Conservation (phyloP, 1,140 invertebrate genomes). For the Chironomus striatipennis region DNA sequence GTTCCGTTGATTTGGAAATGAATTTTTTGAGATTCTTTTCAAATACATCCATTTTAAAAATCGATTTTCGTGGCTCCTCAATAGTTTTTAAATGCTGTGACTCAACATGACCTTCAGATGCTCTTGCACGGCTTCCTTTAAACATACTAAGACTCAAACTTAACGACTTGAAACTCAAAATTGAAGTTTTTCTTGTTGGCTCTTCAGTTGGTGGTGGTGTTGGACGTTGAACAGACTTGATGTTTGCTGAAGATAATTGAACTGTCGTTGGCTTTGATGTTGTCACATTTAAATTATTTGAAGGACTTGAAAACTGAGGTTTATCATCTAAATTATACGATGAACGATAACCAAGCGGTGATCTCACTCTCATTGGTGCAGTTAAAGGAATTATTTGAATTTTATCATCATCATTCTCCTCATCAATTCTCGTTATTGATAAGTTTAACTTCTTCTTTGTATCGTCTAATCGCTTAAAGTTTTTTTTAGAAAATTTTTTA, state of each 20-base stretch:
- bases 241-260: neutral
- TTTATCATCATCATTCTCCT: neutral
- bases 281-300: neutral
- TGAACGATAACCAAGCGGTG: neutral
- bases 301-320: neutral
- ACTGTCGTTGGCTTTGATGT: neutral
- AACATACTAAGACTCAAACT: neutral
- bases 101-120: neutral
- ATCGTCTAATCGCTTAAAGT: constrained; percentile 4
- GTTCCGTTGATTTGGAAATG: neutral
- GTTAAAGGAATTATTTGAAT: constrained; percentile 10
- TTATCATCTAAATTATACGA: neutral
- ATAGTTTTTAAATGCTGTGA: neutral
- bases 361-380: neutral
- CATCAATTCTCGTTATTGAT: constrained; percentile 11
- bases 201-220: neutral
- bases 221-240: neutral
- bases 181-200: neutral
- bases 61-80: neutral
- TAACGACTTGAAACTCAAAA: neutral
- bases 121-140: neutral
- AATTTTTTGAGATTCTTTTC: constrained; percentile 10
- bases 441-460: constrained; percentile 7
- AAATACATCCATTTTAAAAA: neutral
- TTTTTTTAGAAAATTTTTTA: neutral